Percentiles rank a stretch among this genome's conserved stretches.
Conservation (phyloP, 2,113 vertebrate species). For the Ophiodon elongatus region DNA sequence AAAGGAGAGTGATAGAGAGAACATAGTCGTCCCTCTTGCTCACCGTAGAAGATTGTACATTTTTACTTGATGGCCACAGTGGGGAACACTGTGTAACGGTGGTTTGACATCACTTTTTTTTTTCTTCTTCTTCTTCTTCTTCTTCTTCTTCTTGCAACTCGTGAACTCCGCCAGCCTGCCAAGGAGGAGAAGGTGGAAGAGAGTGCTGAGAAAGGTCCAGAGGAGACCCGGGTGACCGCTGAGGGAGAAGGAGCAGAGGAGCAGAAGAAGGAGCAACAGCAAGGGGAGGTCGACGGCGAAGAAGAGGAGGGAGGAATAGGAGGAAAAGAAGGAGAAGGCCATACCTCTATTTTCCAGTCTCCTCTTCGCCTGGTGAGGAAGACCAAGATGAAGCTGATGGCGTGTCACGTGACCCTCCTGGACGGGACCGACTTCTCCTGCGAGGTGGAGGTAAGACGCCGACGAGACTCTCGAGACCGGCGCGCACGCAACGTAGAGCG, state of each 20-base stretch:
- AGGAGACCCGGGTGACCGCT: constrained; percentile 73
- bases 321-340: constrained; percentile 76
- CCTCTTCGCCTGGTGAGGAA: constrained; percentile 90
- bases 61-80: background rate
- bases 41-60: background rate
- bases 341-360: constrained; percentile 79
- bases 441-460: constrained; percentile 90
- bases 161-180: constrained; percentile 78
- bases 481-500: background rate
- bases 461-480: background rate
- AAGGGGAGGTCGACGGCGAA: constrained; percentile 82
- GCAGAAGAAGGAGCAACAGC: constrained; percentile 82
- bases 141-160: background rate
- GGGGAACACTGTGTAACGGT: background rate
- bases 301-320: constrained; percentile 63
- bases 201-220: constrained; percentile 74
- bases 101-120: background rate
- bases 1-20: background rate
- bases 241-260: constrained; percentile 80
- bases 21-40: background rate
- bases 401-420: constrained; percentile 91
- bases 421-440: constrained; percentile 92
- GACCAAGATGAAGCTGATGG: constrained; percentile 88
- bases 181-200: constrained; percentile 86
- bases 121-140: background rate